Conservation (phyloP, 2,797 vertebrate genomes). For the Streptopelia turtur region DNA sequence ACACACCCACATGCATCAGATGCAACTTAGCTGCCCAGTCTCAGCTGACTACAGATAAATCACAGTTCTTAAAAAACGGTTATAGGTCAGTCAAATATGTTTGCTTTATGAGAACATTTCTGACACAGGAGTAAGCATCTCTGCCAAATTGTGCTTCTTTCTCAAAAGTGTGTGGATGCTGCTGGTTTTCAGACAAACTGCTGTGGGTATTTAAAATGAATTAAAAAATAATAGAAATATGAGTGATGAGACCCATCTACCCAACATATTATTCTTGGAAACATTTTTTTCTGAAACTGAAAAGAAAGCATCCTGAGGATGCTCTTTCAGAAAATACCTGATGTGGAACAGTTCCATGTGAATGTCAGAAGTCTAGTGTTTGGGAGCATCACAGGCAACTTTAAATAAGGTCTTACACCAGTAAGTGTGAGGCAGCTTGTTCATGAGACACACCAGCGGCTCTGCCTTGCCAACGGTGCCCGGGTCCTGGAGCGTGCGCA, state of each 20-base stretch:
- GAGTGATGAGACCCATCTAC: not conserved
- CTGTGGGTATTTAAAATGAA: not conserved
- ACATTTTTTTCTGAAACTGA: not conserved
- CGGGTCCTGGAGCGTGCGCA: fast-evolving
- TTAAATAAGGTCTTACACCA: not conserved
- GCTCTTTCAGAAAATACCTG: conserved; percentile 33
- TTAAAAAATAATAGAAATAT: not conserved
- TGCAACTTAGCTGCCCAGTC: not conserved
- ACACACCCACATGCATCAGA: not conserved
- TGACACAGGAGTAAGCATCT: not conserved
- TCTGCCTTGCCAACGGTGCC: fast-evolving
- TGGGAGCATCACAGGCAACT: not conserved
- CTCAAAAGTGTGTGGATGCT: not conserved
- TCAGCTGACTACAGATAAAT: not conserved
- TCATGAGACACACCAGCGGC: not conserved
- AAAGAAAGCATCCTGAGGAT: not conserved
- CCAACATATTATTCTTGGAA: not conserved
- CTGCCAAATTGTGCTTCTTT: not conserved
- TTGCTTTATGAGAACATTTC: not conserved
- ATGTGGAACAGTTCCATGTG: not conserved
- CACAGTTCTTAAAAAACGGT: not conserved
- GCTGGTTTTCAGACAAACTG: not conserved
- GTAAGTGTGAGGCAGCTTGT: not conserved
- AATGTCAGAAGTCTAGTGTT: not conserved
- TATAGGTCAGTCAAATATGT: not conserved